Evolutionary conservation across 2,797 vertebrate species (phyloP), one percentile per base, ranked within the genome.

Genomic region (Eurystomus glaucurus): DNA sequence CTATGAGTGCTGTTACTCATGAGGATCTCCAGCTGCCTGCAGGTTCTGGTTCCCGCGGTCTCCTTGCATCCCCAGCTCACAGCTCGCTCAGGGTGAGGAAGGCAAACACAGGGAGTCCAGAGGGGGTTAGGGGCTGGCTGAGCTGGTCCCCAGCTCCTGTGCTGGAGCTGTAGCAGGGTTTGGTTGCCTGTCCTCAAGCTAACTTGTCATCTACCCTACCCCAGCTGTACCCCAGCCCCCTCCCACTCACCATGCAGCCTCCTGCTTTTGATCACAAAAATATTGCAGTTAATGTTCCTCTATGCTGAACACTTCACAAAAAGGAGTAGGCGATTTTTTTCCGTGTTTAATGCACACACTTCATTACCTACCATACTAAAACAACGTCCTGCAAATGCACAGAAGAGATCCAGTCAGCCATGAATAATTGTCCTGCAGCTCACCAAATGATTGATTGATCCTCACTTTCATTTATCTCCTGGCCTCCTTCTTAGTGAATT

Each of bases 381-480:
- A 66, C 60, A 64, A 13, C 37, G 60, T 43, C 28, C n/a, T 77
- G 25, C 62, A 79, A 94, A 60, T 7, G 15, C 71, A 66, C 31
- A 11, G 18, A 43, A 83, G 75, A 90, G 12, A 93, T n/a, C 10
- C 64, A 60, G 71, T 64, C 84, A 83, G 14, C 25, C 82, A 77
- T 70, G 75, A 91, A 41, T 74, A 91, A 87, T 83, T 46, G 60
- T 33, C 18, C 31, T 78, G 35, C 20, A 60, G 71, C 52, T 85
- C 68, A 80, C 45, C 16, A 35, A 52, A 48, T 79, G 75, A 80
- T 7, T 90, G 88, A 94, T 87, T 1, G 0, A 64, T 65, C 33
- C 31, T 65, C 72, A 39, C 20, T 85, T 92, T 55, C 29, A 66
- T 87, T 89, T 91, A 20, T 85, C 92, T 95, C 71, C 75, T 60